Evolutionary conservation across 2,797 vertebrate species (phyloP), one percentile per base, ranked within the genome.

Genomic region (Hemibagrus guttatus): DNA sequence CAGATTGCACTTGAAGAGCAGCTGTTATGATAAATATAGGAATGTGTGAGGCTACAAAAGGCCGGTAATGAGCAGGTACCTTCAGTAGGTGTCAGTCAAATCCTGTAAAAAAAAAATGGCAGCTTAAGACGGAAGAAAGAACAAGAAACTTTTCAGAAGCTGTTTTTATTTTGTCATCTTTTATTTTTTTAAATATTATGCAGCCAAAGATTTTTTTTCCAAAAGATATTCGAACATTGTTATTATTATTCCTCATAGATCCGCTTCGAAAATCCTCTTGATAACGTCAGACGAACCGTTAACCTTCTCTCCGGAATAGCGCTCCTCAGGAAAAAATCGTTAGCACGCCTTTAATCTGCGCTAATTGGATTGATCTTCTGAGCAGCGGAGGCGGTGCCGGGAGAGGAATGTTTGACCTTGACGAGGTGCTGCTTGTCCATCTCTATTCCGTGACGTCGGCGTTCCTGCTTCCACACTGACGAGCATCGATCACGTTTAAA

Each of bases 341-440:
- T 81, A 85, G 46, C 54, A 76, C 6, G 63, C 75, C 76, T 86
- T 89, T 90, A 88, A 89, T 89, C 68, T 61, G 63, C 64, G n/a
- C 58, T 85, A 87, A 87, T 87, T 87, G 76, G 63, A 84, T 86
- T 82, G 49, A 52, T 23, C 75, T 82, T 35, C 58, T 54, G 71
- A 42, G 79, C 49, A 17, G 83, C 16, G 2, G 54, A 72, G 76
- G 64, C 64, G 63, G 61, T 21, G 26, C 78, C 52, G 28, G 35
- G 86, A 69, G 88, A 87, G 76, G 85, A 87, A 63, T 49, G 78
- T 83, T 83, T 88, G 91, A 91, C 90, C 91, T 90, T 91, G 89
- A 75, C 42, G 63, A 61, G 69, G 79, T 76, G 85, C 86, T 84
- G 85, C 83, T 49, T 86, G 59, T 89, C 88, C 84, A 84, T 90